phyloP scores from a whole-genome alignment of 1,140 invertebrate species.

The Hylyphantes graminicola region DNA sequence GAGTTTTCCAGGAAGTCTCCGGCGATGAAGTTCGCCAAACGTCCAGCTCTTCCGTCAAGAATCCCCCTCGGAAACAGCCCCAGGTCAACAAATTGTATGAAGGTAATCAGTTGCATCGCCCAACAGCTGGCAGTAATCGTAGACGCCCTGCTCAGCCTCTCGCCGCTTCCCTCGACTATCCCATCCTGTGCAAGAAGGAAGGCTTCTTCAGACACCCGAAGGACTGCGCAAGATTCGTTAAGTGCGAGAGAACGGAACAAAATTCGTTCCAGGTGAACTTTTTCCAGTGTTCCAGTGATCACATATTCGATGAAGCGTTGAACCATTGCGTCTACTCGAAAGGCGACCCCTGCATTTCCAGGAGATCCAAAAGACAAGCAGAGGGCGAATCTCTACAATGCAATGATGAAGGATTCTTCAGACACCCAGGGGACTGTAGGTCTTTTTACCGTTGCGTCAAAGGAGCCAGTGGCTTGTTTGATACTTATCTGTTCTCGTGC shows the following conservation, averaged over 20 bases:
- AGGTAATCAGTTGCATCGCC: conserved; percentile 37
- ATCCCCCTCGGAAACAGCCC: too few relatives aligned
- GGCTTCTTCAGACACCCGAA: conserved; percentile 58
- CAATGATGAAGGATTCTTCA: conserved; percentile 61
- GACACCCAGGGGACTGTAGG: conserved; percentile 62
- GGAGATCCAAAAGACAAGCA: conserved; percentile 42
- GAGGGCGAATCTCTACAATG: conserved; percentile 20
- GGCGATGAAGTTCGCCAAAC: conserved; percentile 18
- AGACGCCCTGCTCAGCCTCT: background rate
- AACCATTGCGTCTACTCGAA: conserved; percentile 44
- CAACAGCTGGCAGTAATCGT: background rate
- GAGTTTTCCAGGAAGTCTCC: conserved; percentile 26
- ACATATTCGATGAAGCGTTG: conserved; percentile 66
- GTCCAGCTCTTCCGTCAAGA: background rate
- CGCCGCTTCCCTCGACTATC: conserved; percentile 1
- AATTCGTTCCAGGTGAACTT: conserved; percentile 23
- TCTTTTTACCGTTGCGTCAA: conserved; percentile 65
- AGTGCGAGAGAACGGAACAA: conserved; percentile 40
- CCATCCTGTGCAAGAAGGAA: conserved; percentile 42
- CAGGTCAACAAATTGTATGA: too few relatives aligned
- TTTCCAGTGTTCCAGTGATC: conserved; percentile 72
- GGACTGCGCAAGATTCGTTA: conserved; percentile 56
- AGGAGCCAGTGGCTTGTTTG: conserved; percentile 67
- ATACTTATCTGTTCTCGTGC: conserved; percentile 69
- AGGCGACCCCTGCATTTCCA: background rate